phyloP scores from a whole-genome alignment of 2,888 invertebrate species.

The Drosophila nr. perissopoda region DNA sequence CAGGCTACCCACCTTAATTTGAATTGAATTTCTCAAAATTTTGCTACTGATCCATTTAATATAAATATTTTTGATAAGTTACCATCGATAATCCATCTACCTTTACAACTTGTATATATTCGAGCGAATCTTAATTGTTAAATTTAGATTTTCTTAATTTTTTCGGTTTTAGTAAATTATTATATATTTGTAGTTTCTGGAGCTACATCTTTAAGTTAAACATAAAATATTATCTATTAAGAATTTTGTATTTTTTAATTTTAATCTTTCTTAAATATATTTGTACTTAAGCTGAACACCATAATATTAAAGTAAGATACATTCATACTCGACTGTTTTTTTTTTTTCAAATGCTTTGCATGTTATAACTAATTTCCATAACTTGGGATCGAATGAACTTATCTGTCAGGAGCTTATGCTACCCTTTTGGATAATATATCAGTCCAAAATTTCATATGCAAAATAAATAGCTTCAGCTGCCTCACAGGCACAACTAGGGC shows the following conservation, averaged over 20 bases:
- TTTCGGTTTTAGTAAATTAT: not conserved
- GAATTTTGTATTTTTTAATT: not conserved
- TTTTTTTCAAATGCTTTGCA: not conserved
- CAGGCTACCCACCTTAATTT: not conserved
- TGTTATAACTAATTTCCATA: not conserved
- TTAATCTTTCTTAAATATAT: not conserved
- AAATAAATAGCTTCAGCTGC: slow-evolving; percentile 55
- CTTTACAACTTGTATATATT: not conserved
- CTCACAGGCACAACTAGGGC: not conserved
- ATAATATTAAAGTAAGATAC: not conserved
- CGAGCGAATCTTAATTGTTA: not conserved
- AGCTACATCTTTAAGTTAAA: too few relatives aligned
- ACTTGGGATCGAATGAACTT: slow-evolving; percentile 1
- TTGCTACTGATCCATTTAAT: not conserved
- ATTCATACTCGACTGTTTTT: not conserved
- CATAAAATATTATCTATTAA: not conserved
- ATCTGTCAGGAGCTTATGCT: slow-evolving; percentile 15
- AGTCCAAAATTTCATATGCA: slow-evolving; percentile 47
- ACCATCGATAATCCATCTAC: not conserved
- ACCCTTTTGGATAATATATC: slow-evolving; percentile 38
- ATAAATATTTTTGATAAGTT: not conserved
- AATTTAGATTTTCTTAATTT: not conserved
- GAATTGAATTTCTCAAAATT: not conserved
- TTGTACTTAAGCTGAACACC: not conserved
- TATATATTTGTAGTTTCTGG: not conserved